Base-by-base conservation (phyloP, 2,888 invertebrate species). In the Agriopis leucophaearia region DNA sequence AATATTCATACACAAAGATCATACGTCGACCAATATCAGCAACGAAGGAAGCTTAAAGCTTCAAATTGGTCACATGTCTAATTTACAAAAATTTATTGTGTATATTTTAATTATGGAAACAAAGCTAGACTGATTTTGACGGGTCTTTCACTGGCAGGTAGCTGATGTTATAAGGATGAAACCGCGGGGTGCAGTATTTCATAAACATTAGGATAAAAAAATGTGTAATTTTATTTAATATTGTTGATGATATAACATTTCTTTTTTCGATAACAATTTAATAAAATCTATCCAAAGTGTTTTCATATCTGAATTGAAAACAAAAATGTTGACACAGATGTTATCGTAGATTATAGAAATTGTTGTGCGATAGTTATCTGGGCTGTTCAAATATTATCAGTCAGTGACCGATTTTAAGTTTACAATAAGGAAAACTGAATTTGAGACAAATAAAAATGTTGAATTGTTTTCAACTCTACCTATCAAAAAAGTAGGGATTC, bases 251-350 rank as follows among this genome's bases (percentile, higher is more conserved):
- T n/a, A 48, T 18, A 48, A 12, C 5, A 44, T 13, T 3, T 5
- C 18, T 12, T 18, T 10, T 27, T 12, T 48, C 18, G 48, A 48
- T 48, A 48, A 47, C 9, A 45, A 47, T 9, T 44, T 5, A 12
- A 12, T 27, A 48, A 27, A 48, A 48, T 48, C 18, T 48, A 47
- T 16, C 7, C 12, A 3, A 47, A 47, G 16, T 47, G 16, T 47
- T 16, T 47, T 51, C 9, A 36, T 51, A 54, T 38, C 52, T 42
- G 42, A 42, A 42, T 55, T 48, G 35, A 64, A 55, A 16, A 48
- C 35, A 56, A 59, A 42, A n/a, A 15, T 62, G 54, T 67, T 63
- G 56, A 55, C 16, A 18, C 67, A 68, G 55, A 55, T 68, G 67
- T 44, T 62, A 62, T 56, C 45, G 5, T 55, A 48, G 64, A 48